A percentile compares a stretch with the other conserved stretches of the same genome.
phyloP scores from a whole-genome alignment of 2,113 vertebrate species.

The Zosterops japonicus region DNA sequence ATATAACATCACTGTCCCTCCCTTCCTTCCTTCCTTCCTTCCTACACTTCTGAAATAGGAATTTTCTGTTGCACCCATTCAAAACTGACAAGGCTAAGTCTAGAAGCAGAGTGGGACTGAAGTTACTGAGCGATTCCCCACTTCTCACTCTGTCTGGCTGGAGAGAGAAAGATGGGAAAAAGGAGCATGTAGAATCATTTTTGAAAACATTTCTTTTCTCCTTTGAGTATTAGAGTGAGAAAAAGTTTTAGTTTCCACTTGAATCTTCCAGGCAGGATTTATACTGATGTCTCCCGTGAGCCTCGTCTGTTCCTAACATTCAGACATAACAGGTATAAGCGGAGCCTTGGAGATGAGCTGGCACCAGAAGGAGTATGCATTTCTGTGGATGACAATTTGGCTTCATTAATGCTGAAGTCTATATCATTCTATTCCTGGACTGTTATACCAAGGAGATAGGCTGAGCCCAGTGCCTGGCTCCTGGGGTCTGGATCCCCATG shows the following conservation, averaged over 20 bases:
- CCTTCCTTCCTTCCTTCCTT: background rate
- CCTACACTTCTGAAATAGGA: background rate
- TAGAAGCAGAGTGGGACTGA: background rate
- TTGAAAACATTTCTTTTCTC: background rate
- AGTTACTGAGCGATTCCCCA: background rate
- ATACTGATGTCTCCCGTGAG: background rate
- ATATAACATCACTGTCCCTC: background rate
- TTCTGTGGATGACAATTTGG: background rate
- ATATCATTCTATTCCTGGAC: background rate
- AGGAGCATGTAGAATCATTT: background rate
- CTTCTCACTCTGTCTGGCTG: background rate
- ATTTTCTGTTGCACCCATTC: background rate
- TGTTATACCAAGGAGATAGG: background rate
- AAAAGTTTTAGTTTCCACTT: slow-evolving; percentile 30
- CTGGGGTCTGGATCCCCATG: background rate
- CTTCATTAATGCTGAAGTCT: background rate
- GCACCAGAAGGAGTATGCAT: slow-evolving; percentile 33
- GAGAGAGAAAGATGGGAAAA: background rate
- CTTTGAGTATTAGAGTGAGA: background rate
- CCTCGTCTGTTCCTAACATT: background rate
- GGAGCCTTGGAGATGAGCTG: slow-evolving; percentile 25
- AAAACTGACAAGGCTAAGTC: background rate
- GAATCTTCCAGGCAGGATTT: slow-evolving; percentile 26
- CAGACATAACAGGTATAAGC: slow-evolving; percentile 35
- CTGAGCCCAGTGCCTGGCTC: background rate